phyloP scores from a whole-genome alignment of 2,113 vertebrate genomes.

The Ancistrus triradiatus region DNA sequence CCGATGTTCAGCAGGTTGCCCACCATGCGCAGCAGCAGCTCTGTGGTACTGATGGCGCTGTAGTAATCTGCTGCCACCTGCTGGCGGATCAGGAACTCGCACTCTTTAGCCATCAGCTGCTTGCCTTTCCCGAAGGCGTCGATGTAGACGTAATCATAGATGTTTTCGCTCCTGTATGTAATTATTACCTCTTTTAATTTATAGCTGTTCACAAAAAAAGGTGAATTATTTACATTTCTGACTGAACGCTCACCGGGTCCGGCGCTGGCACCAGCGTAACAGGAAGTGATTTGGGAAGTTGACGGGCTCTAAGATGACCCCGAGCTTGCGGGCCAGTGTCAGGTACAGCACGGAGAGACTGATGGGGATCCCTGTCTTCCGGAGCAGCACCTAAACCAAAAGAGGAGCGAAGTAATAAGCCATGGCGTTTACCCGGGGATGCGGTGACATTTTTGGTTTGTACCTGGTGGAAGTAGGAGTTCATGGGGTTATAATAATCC shows the following conservation, averaged over 20 bases:
- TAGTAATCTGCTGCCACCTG: conserved; percentile 92
- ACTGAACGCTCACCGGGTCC: conserved; percentile 69
- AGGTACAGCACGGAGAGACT: conserved; percentile 94
- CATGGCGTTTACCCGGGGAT: neutral
- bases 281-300: conserved; percentile 97
- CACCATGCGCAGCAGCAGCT: conserved; percentile 94
- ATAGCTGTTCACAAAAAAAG: too few species aligned
- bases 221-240: too few species aligned
- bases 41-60: conserved; percentile 84
- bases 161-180: conserved; percentile 76
- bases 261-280: conserved; percentile 88
- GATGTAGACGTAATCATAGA: conserved; percentile 92
- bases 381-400: conserved; percentile 82
- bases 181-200: neutral
- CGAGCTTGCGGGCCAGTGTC: conserved; percentile 83
- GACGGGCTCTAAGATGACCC: conserved; percentile 88
- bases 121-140: conserved; percentile 95
- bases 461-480: conserved; percentile 96
- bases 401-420: neutral
- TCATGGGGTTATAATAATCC: conserved; percentile 95
- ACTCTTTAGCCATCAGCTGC: conserved; percentile 90
- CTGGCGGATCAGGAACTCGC: conserved; percentile 91
- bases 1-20: conserved; percentile 95
- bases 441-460: neutral
- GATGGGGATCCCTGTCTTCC: conserved; percentile 91